These are phyloP conservation scores for Drosophila setifemur DNA, from an alignment of 1,140 invertebrate genomes.

Conservation along the genomic window DNA sequence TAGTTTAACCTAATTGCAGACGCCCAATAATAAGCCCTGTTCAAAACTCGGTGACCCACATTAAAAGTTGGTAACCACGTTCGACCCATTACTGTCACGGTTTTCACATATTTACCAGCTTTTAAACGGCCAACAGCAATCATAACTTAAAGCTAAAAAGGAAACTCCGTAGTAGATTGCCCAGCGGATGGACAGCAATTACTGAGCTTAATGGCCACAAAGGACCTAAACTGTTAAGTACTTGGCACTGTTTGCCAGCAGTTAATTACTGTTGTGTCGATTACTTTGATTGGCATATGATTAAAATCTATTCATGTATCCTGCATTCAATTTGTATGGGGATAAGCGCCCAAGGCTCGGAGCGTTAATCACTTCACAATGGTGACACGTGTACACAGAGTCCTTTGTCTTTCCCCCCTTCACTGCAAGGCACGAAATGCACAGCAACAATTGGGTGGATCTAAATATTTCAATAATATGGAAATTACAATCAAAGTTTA, in stretches of 20 bases:
- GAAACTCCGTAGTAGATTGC: conserved; percentile 1
- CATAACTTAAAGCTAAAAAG: neutral
- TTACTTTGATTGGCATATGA: conserved; percentile 45
- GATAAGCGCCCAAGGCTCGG: conserved; percentile 14
- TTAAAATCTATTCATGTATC: conserved; percentile 35
- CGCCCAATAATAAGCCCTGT: neutral
- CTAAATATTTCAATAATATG: no score
- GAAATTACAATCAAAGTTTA: no score
- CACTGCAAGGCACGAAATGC: neutral
- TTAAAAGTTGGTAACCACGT: neutral
- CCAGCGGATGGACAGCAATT: neutral
- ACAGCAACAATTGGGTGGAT: no score
- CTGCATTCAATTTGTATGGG: conserved; percentile 33
- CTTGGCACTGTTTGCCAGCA: neutral
- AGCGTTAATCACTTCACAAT: conserved; percentile 33
- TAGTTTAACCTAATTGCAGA: neutral
- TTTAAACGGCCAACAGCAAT: neutral
- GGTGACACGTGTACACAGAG: neutral
- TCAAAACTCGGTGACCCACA: neutral
- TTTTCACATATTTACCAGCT: neutral
- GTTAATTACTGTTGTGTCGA: conserved; percentile 19
- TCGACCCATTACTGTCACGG: neutral
- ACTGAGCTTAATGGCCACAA: neutral
- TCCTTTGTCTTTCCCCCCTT: neutral
- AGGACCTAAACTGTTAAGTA: conserved; percentile 2